Base-by-base conservation (phyloP, 2,113 vertebrate species). In the Phodopus roborovskii region DNA sequence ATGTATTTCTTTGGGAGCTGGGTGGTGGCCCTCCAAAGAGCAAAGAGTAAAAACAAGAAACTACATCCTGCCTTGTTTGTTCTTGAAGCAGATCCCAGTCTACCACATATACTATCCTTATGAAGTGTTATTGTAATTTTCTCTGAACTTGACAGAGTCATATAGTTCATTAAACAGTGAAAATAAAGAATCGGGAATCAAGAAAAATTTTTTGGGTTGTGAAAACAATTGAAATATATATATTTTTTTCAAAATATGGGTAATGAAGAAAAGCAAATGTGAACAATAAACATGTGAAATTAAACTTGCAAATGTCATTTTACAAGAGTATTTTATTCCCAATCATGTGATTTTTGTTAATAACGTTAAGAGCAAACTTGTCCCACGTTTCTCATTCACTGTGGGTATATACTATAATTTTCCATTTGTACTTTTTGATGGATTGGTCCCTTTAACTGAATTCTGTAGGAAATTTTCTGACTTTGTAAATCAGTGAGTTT, bases 391-490 rank as follows among this genome's bases (percentile, higher is more conserved):
- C 71, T 83, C 74, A 77, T 90, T 84, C 24, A 5, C 85, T 79
- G 3, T 62, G 60, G 56, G 42, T 62, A 33, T 83, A 56, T 71
- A 85, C 12, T 62, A 9, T 74, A 64, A 9, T 20, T 22, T 68
- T 28, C 28, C 36, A 24, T 73, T 88, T 86, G 13, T 62, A 50
- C 48, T 64, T 95, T 77, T 74, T 84, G 24, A 19, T 94, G 42
- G 17, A 20, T n/a, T 87, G 33, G 5, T 94, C 94, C 56, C 26
- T 85, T 81, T 39, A 86, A 71, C 39, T 83, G 73, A 95, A 83
- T 93, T 96, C n/a, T 92, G 58, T 50, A 94, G 79, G 42, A 82
- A 90, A 94, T 91, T 85, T 92, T 95, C 66, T 77, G 26, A 83
- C 8, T 86, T 66, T 22, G 45, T 64, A 36, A 70, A 45, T 95